A percentile compares a stretch with the other conserved stretches of the same genome.
Conservation (phyloP, 1,140 invertebrate genomes). For the Leptonema lineaticorne region DNA sequence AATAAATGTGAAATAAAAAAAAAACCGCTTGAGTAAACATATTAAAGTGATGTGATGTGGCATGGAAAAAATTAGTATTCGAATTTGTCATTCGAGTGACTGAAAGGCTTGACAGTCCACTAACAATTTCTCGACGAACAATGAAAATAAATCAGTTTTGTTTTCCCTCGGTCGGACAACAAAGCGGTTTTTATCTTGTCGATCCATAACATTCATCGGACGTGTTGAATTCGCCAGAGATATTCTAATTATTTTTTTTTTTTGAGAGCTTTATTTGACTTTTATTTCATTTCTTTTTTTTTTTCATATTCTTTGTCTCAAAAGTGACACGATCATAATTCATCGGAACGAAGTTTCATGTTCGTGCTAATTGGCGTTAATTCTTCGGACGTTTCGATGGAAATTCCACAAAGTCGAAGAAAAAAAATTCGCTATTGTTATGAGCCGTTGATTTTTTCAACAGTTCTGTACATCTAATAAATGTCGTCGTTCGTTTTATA, state of each 20-base stretch:
- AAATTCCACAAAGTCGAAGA: slow-evolving; percentile 10
- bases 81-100: slow-evolving; percentile 4
- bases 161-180: neutral
- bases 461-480: too few species aligned
- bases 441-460: too few species aligned
- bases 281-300: too few species aligned
- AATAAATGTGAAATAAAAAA: neutral
- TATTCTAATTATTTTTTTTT: too few species aligned
- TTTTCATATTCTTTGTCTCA: neutral
- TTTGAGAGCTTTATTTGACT: too few species aligned
- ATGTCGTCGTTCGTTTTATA: too few species aligned
- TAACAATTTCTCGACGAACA: slow-evolving; percentile 7
- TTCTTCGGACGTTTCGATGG: slow-evolving; percentile 2
- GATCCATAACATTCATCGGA: too few species aligned
- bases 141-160: slow-evolving; percentile 20
- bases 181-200: slow-evolving; percentile 13
- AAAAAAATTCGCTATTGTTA: too few species aligned
- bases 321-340: slow-evolving; percentile 19
- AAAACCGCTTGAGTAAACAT: too few species aligned
- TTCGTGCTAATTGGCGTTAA: slow-evolving; percentile 28
- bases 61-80: neutral
- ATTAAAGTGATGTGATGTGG: neutral
- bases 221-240: slow-evolving; percentile 20
- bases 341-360: slow-evolving; percentile 16
- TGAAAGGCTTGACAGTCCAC: slow-evolving; percentile 4